These are phyloP conservation scores for Cepphus grylle DNA, from an alignment of 2,113 vertebrate genomes.

Conservation along the genomic window DNA sequence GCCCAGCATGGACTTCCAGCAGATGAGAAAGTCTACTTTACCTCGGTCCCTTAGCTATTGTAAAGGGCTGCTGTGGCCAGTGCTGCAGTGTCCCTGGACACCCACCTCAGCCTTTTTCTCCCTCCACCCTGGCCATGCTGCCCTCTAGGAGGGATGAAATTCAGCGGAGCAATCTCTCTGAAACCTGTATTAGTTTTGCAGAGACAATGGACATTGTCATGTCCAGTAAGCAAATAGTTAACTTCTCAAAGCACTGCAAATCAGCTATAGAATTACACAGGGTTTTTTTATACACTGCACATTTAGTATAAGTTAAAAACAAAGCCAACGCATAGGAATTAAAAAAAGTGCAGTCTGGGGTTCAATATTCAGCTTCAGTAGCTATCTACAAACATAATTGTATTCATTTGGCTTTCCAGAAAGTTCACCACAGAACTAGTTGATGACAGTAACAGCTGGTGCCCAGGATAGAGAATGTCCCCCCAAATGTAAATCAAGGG, in stretches of 20 bases:
- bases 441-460: slow-evolving; percentile 6
- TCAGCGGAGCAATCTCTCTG: not conserved
- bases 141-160: not conserved
- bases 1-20: not conserved
- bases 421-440: not conserved
- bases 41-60: not conserved
- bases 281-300: not conserved
- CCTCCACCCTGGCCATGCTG: not conserved
- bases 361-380: not conserved
- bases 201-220: not conserved
- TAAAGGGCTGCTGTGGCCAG: not conserved
- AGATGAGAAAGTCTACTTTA: not conserved
- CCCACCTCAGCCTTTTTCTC: not conserved
- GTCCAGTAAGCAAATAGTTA: not conserved
- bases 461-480: not conserved
- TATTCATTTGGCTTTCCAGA: not conserved
- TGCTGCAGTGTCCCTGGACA: fast-evolving
- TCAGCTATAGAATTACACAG: not conserved
- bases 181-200: not conserved
- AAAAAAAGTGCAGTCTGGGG: not conserved
- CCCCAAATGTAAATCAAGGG: not conserved
- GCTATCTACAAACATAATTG: not conserved
- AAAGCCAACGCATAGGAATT: not conserved
- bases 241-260: not conserved
- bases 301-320: not conserved